Evolutionary conservation across 2,888 invertebrate genomes (phyloP).

Genomic region (Drosophila paracracens): DNA sequence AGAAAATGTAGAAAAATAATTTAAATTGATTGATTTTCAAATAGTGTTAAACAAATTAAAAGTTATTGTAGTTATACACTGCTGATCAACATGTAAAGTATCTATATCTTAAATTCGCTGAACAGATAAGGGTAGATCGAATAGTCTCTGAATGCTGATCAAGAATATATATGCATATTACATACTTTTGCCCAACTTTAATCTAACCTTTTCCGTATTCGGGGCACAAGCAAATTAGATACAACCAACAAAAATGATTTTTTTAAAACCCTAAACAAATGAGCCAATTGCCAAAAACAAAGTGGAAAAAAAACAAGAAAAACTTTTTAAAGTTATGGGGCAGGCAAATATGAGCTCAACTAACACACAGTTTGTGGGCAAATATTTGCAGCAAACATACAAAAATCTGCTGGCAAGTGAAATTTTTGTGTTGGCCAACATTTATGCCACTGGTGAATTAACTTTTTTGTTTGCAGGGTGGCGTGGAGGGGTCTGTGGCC

Average conservation of each 20-base stretch:
- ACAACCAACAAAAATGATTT: not conserved
- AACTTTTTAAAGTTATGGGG: constrained; percentile 18
- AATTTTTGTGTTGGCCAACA: constrained; percentile 29
- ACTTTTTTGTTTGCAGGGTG: constrained; percentile 15
- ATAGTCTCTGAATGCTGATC: not conserved
- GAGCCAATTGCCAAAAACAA: constrained; percentile 12
- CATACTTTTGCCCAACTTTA: not conserved
- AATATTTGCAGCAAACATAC: constrained; percentile 44
- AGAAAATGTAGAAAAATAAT: not conserved
- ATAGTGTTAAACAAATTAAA: not conserved
- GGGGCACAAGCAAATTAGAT: constrained; percentile 3
- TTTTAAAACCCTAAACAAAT: constrained; percentile 30
- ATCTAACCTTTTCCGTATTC: not conserved
- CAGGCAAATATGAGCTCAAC: constrained; percentile 15
- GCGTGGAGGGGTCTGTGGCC: not conserved
- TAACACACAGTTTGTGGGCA: constrained; percentile 28
- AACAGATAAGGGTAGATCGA: not conserved
- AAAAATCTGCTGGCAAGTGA: constrained; percentile 28
- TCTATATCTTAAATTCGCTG: no score
- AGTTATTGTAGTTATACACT: not conserved
- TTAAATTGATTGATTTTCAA: not conserved
- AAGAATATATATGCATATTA: not conserved
- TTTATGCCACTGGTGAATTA: constrained; percentile 46
- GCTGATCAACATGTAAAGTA: not conserved
- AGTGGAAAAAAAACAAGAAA: not conserved